Conservation (phyloP, 1,140 invertebrate species). For the Grapholita molesta region DNA sequence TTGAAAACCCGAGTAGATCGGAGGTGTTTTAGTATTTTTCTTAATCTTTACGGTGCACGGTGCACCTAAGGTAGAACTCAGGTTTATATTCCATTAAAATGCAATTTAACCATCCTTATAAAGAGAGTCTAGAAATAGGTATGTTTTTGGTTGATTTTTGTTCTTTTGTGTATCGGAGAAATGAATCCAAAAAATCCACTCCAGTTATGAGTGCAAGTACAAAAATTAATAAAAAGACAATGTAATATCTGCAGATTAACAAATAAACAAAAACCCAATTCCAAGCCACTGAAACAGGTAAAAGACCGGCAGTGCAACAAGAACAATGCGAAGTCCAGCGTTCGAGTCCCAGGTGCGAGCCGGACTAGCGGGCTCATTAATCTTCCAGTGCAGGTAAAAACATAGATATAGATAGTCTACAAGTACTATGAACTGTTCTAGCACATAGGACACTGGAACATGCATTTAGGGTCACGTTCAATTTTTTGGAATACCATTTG, state of each 20-base stretch:
- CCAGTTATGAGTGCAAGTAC: no score
- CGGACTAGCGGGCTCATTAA: background rate
- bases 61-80: no score
- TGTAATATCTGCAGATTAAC: background rate
- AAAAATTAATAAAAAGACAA: background rate
- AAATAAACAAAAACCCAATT: background rate
- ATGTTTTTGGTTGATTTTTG: no score
- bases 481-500: background rate
- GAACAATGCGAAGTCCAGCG: background rate
- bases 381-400: constrained; percentile 1
- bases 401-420: background rate
- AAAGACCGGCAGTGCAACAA: constrained; percentile 1
- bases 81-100: no score
- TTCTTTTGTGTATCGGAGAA: no score
- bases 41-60: background rate
- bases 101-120: no score
- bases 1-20: background rate
- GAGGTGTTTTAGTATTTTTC: background rate
- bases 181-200: no score
- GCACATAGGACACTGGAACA: background rate
- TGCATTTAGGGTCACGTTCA: background rate
- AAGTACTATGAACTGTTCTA: background rate
- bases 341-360: constrained; percentile 3
- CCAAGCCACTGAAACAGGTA: background rate
- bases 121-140: no score